A percentile compares a stretch with the other conserved stretches of the same genome.
Evolutionary conservation across 1,140 invertebrate genomes (phyloP).

Genomic region (Ceratina japonica): DNA sequence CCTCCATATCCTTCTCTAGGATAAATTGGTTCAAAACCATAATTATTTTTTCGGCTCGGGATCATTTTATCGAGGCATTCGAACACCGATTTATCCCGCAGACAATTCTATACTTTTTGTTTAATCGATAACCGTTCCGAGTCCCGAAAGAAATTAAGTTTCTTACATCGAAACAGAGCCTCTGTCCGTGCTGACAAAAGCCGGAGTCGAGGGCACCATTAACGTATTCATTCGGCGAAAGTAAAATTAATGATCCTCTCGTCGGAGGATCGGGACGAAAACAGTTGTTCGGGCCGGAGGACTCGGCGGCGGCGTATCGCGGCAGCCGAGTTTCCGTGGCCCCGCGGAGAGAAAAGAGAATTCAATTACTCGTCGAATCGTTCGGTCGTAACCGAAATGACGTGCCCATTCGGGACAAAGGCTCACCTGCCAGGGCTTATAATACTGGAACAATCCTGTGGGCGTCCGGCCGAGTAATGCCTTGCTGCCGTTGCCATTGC

Average conservation of each 20-base stretch:
- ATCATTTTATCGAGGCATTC: no score
- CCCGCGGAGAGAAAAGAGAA: slow-evolving; percentile 43
- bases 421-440: slow-evolving; percentile 67
- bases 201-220: no score
- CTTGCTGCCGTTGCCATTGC: slow-evolving; percentile 55
- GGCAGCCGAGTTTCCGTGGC: slow-evolving; percentile 35
- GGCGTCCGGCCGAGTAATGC: slow-evolving; percentile 60
- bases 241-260: slow-evolving; percentile 37
- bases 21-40: no score
- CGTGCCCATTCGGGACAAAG: slow-evolving; percentile 58
- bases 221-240: slow-evolving; percentile 1
- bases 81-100: no score
- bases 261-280: neutral
- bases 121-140: no score
- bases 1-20: no score
- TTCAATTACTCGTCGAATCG: slow-evolving; percentile 59
- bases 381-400: slow-evolving; percentile 57
- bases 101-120: no score
- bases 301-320: slow-evolving; percentile 13
- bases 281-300: no score
- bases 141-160: no score
- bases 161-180: no score
- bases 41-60: no score
- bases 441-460: slow-evolving; percentile 70
- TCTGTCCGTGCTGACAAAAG: no score